These are phyloP conservation scores for Stomatorhinus ivindoensis DNA, from an alignment of 2,113 vertebrate genomes.

Conservation along the genomic window DNA sequence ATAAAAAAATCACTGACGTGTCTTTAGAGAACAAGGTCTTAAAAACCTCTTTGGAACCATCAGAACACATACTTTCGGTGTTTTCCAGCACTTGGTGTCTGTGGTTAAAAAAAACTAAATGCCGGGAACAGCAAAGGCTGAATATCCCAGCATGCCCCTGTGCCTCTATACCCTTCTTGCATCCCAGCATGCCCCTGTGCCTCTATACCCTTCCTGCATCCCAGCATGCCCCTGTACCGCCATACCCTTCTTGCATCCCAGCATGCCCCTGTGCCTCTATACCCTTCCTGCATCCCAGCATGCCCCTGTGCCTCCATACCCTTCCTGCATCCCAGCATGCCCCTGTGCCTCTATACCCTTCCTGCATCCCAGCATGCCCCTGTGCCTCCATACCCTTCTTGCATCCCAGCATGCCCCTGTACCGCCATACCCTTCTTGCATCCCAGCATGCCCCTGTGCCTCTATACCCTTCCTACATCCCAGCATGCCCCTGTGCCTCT, in stretches of 20 bases:
- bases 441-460: neutral
- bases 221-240: neutral
- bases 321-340: slow-evolving; percentile 3
- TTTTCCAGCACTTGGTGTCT: slow-evolving; percentile 1
- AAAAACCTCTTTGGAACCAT: slow-evolving; percentile 11
- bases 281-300: neutral
- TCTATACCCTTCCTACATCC: neutral
- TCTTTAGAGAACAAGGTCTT: slow-evolving; percentile 12
- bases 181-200: slow-evolving; percentile 8
- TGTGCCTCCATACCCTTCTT: neutral
- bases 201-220: neutral
- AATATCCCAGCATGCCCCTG: slow-evolving; percentile 6
- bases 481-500: neutral
- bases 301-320: neutral
- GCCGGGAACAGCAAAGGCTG: neutral
- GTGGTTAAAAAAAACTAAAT: neutral
- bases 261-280: neutral
- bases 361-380: slow-evolving; percentile 1
- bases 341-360: neutral
- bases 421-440: neutral
- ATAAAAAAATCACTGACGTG: neutral
- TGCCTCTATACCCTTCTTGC: neutral
- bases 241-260: neutral
- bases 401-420: neutral
- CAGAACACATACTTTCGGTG: neutral